A percentile compares a stretch with the other conserved stretches of the same genome.
Evolutionary conservation across 2,113 vertebrate species (phyloP).

Genomic region (Siniperca chuatsi): DNA sequence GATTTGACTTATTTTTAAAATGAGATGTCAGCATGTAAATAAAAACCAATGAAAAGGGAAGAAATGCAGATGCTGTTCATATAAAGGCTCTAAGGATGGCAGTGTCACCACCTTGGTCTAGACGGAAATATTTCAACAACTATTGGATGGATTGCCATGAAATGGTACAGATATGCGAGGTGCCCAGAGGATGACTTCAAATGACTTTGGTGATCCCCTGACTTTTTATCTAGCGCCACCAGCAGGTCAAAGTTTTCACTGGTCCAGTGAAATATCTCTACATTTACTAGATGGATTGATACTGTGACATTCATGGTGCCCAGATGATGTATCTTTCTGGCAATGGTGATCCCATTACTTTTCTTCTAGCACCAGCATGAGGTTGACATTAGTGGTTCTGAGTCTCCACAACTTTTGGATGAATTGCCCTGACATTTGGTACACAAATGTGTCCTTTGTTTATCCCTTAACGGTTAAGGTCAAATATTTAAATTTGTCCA

Average conservation of each 20-base stretch:
- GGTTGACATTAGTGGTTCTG: not conserved
- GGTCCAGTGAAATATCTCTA: not conserved
- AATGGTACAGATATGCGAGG: not conserved
- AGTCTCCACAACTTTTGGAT: not conserved
- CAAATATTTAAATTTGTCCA: not conserved
- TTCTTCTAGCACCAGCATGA: not conserved
- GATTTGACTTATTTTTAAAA: not conserved
- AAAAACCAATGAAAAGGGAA: not conserved
- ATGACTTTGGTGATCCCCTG: not conserved
- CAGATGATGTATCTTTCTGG: not conserved
- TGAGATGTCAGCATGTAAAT: not conserved
- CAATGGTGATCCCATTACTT: not conserved
- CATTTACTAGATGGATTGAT: not conserved
- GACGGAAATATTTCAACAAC: not conserved
- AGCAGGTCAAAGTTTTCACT: not conserved
- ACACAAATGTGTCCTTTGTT: not conserved
- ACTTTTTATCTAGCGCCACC: not conserved
- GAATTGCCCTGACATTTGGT: not conserved
- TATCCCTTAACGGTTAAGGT: too few species aligned
- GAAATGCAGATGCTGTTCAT: not conserved
- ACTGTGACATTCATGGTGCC: not conserved
- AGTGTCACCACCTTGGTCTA: not conserved
- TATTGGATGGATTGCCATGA: not conserved
- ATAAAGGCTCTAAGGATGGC: not conserved
- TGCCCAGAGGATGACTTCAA: not conserved